Percentiles rank a stretch among this genome's conserved stretches.
Conservation (phyloP, 1,140 invertebrate species). For the Drosophila albomicans region DNA sequence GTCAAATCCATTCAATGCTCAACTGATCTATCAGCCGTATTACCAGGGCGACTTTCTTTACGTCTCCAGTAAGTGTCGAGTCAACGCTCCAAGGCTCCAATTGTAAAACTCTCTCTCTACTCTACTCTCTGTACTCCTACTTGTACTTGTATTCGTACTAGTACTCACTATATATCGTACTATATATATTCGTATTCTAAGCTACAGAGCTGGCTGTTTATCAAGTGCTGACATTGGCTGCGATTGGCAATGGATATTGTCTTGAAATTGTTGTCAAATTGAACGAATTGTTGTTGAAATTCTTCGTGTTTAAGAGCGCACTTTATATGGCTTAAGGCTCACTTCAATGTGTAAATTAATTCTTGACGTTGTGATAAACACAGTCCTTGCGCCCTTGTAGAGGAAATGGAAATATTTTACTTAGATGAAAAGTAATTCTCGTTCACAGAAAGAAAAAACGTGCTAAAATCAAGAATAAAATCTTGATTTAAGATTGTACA, state of each 20-base stretch:
- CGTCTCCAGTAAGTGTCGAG: constrained; percentile 78
- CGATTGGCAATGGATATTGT: constrained; percentile 39
- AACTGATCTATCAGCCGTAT: constrained; percentile 87
- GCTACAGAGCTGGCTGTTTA: constrained; percentile 58
- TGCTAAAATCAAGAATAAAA: too few species aligned
- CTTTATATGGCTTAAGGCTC: constrained; percentile 57
- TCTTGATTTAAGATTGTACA: too few species aligned
- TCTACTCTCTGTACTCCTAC: constrained; percentile 7
- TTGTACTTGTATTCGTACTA: constrained; percentile 17
- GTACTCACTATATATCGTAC: constrained; percentile 11
- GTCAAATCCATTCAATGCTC: constrained; percentile 85
- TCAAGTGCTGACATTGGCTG: constrained; percentile 74
- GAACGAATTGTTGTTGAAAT: background rate
- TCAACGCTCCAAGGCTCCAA: constrained; percentile 36
- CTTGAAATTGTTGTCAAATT: constrained; percentile 23
- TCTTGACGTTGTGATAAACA: constrained; percentile 66
- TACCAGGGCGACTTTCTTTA: constrained; percentile 86
- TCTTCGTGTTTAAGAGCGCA: constrained; percentile 29
- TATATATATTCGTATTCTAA: constrained; percentile 13
- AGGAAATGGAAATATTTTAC: too few species aligned
- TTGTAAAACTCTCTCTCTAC: constrained; percentile 40
- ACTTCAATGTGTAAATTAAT: constrained; percentile 64
- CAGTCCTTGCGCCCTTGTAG: too few species aligned
- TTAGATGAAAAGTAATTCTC: too few species aligned
- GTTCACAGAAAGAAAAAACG: too few species aligned